phyloP scores from a whole-genome alignment of 2,797 vertebrate species.

The Sarcoramphus papa region DNA sequence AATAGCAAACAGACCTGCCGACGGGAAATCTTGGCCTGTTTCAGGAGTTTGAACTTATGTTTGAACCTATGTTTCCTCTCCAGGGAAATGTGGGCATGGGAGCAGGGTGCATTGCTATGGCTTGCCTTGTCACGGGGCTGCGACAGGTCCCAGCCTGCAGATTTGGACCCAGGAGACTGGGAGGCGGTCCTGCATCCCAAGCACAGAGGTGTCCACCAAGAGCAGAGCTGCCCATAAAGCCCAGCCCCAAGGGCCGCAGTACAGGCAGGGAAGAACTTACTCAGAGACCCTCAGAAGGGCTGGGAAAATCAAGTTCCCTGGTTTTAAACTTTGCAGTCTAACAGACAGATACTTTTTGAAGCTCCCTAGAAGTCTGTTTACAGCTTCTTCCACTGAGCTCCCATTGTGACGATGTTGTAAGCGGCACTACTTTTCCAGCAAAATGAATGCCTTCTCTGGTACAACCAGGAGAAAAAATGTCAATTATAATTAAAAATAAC shows the following conservation, averaged over 20 bases:
- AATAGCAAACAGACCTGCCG: not conserved
- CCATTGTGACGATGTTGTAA: not conserved
- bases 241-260: fast-evolving
- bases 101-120: too few species aligned
- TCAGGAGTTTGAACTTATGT: not conserved
- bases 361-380: not conserved
- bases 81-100: not conserved
- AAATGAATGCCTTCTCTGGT: not conserved
- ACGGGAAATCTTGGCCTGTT: not conserved
- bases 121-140: not conserved
- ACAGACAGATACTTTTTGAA: not conserved
- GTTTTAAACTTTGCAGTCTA: not conserved
- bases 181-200: not conserved
- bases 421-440: not conserved
- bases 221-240: not conserved
- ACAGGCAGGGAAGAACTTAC: not conserved
- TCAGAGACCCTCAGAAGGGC: not conserved
- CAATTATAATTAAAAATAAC: constrained; percentile 22
- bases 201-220: not conserved
- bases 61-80: not conserved
- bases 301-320: not conserved
- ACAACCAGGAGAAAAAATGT: not conserved
- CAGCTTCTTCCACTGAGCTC: not conserved
- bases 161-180: not conserved
- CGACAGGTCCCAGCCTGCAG: not conserved